A percentile compares a stretch with the other conserved stretches of the same genome.
phyloP scores from a whole-genome alignment of 2,113 vertebrate species.

The Ochotona curzoniae region DNA sequence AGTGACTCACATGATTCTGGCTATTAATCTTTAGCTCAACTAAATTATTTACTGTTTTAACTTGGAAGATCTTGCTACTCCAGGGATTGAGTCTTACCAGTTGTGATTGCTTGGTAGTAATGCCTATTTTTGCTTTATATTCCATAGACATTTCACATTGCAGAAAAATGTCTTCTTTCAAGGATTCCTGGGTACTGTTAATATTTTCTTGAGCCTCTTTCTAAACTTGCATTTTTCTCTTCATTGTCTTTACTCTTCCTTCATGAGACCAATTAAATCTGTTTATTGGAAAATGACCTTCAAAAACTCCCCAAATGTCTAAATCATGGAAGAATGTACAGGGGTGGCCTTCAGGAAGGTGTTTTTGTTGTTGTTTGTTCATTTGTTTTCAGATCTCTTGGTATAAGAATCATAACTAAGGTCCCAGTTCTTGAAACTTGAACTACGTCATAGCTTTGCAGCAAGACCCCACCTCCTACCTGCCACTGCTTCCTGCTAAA shows the following conservation, averaged over 20 bases:
- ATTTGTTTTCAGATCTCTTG: neutral
- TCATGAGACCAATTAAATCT: neutral
- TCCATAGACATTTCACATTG: constrained; percentile 31
- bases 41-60: constrained; percentile 89
- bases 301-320: neutral
- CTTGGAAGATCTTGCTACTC: constrained; percentile 79
- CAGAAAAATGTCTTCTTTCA: constrained; percentile 26
- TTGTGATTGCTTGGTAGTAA: constrained; percentile 72
- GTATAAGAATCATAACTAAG: neutral
- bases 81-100: constrained; percentile 80
- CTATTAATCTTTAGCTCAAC: constrained; percentile 92
- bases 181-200: neutral
- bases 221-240: neutral
- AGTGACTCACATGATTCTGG: constrained; percentile 87
- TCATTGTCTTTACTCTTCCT: neutral
- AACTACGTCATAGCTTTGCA: neutral
- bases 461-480: neutral
- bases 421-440: neutral
- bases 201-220: neutral
- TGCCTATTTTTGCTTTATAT: constrained; percentile 61
- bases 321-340: neutral
- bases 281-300: neutral
- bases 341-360: neutral
- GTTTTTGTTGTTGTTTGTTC: too few species aligned
- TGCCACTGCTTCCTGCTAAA: neutral